Base-by-base conservation (phyloP, 2,113 vertebrate genomes). In the Petrocephalus microphthalmus region DNA sequence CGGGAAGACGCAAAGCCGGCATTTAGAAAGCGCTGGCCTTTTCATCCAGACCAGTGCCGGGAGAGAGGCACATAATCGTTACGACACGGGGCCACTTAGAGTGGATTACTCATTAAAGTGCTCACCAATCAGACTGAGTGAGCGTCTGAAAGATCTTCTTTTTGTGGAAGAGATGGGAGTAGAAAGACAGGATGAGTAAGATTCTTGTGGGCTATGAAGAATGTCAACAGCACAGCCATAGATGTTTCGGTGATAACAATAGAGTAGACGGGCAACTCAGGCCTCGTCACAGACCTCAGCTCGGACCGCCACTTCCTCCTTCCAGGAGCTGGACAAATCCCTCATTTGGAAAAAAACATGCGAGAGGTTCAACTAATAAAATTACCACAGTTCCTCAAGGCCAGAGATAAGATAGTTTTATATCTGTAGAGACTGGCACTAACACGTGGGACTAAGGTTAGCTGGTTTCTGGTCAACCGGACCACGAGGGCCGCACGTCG, bases 281-380 rank as follows among this genome's bases (percentile, higher is more conserved):
- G 2, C 33, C 71, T 5, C 29, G 1, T 83, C 29, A 33, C 49
- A 54, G 52, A 57, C 89, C 83, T 89, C 56, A 85, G n/a, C 4
- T 25, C 52, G 45, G 60, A 25, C 19, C 20, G 13, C 71, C 19
- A 90, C 87, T 91, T 91, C 91, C 90, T 87, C 33, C 74, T 89
- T 33, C 29, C 74, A 33, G 74, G 64, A 71, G 85, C 81, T 25
- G 22, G 78, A 89, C 33, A 19, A 47, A 52, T 33, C 33, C 42
- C 56, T 42, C 47, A 13, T 71, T 11, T 87, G 51, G 56, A 84
- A 86, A 91, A 87, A 84, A 84, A 87, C 71, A 88, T 47, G 88
- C 86, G 89, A 89, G 90, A 87, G 88, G 85, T 90, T 92, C 91
- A 84, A 86, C 64, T 87, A 71, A 78, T 19, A 37, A 7, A 86